Base-by-base conservation (phyloP, 2,797 vertebrate species). In the Coluber constrictor region DNA sequence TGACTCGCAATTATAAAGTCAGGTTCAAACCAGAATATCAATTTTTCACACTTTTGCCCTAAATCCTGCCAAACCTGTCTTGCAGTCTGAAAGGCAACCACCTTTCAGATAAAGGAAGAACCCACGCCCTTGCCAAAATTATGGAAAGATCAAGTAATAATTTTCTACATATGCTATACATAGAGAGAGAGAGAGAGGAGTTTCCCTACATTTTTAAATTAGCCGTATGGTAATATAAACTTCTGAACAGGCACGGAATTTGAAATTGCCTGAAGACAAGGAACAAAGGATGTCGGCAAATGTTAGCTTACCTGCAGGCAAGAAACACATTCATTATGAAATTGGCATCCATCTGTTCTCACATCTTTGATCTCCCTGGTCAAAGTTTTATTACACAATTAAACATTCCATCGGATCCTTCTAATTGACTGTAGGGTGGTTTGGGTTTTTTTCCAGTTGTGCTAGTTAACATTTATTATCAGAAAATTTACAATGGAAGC, bases 401-500 rank as follows among this genome's bases (percentile, higher is more conserved):
- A 61, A 92, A 86, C 87, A 90, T 92, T 63, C 90, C 74, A 92
- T 94, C 86, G 66, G 94, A 20, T 92, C 32, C 29, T 88, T 93
- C 90, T 92, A 94, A 92, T 95, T 92, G 94, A 79, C 93, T 92
- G 54, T 89, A 10, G 95, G 95, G 95, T 74, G 16, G 70, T 86
- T 88, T 51, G 6, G 6, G 3, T 51, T 51, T 51, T 54, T 54
- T 96, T 95, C 95, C 93, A 91, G 90, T 93, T 92, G 89, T 90
- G 43, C 23, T 32, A 61, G 89, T 94, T 74, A 74, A 74, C 70
- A 20, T 74, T 74, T 37, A 37, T 74, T 74, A 74, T 74, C 18
- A 74, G 70, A 74, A 74, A 74, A 37, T 74, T 37, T 74, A 37
- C 32, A 37, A 18, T 74, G 32, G n/a, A 74, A 74, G n/a, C 66